Evolutionary conservation across 2,888 invertebrate species (phyloP), one percentile per base, ranked within the genome.

Genomic region (Eulithis testata): DNA sequence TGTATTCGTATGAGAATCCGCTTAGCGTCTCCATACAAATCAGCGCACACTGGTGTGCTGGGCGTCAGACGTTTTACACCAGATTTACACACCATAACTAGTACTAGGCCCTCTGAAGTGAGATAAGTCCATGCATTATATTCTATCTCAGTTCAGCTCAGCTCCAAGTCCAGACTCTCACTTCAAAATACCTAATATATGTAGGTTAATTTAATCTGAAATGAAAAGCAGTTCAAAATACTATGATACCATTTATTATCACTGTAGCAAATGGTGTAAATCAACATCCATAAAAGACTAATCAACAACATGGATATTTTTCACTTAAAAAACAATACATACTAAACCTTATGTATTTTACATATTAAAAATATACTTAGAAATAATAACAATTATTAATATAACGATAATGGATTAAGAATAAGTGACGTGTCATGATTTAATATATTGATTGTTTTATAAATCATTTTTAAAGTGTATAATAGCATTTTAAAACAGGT

Each of bases 241-340:
- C 82, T 87, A 84, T 87, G 76, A 79, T 90, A 90, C 91, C 90
- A 92, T 92, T 92, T 91, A 92, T 91, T 91, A 90, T 91, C 89
- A 89, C 87, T 90, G 86, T 90, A 89, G 89, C 88, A 91, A 92
- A 91, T 91, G 91, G 91, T 91, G 88, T 89, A 90, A 90, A 88
- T 90, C 89, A 92, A 92, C 92, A 90, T 91, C 91, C 91, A 92
- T 92, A 88, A 84, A 90, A 91, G 82, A 93, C 91, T 92, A 92
- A 92, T 91, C 88, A 93, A 93, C 92, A 92, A 91, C 92, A 92
- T 89, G 90, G 90, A 92, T 92, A 88, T 86, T 83, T 53, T 71
- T 69, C 36, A 82, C 86, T 87, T 91, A 90, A 82, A 82, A 84
- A 74, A 78, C 78, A 60, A 68, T 83, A 86, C 81, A 86, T 83